These are phyloP conservation scores for Rhabdornis inornatus DNA, from an alignment of 2,113 vertebrate species.

Conservation along the genomic window DNA sequence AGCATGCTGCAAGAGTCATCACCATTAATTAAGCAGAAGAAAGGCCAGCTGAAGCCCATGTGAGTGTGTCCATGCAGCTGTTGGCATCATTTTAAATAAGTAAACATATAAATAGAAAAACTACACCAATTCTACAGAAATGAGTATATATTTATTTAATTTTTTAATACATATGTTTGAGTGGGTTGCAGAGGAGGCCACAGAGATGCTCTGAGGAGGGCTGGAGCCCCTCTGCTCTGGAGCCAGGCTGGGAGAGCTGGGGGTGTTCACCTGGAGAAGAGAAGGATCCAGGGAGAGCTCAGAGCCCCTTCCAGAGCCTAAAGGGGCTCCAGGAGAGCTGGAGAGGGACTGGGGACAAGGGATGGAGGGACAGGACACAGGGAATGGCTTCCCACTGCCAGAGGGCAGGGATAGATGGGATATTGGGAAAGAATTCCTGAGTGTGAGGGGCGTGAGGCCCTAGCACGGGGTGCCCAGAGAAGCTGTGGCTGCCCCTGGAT, in stretches of 20 bases:
- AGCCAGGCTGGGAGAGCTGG: neutral
- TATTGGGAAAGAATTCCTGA: neutral
- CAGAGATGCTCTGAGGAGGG: accelerated
- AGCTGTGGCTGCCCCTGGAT: neutral
- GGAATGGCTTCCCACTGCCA: no score
- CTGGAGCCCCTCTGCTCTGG: neutral
- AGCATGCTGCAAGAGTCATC: neutral
- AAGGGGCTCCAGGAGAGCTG: neutral
- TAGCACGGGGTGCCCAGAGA: neutral
- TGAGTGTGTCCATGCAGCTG: neutral
- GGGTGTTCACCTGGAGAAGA: neutral
- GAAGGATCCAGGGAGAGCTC: neutral
- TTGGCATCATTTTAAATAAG: neutral
- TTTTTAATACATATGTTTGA: neutral
- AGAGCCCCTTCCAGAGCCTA: neutral
- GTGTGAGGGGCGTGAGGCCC: accelerated
- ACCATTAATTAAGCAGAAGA: neutral
- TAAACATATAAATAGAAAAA: neutral
- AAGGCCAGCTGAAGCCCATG: neutral
- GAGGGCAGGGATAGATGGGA: no score
- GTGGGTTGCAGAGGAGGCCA: neutral
- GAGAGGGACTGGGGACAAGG: no score
- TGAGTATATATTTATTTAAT: neutral
- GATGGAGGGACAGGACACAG: no score
- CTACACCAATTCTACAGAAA: neutral